These are phyloP conservation scores for Alcedo atthis DNA, from an alignment of 2,797 vertebrate species.

Conservation along the genomic window DNA sequence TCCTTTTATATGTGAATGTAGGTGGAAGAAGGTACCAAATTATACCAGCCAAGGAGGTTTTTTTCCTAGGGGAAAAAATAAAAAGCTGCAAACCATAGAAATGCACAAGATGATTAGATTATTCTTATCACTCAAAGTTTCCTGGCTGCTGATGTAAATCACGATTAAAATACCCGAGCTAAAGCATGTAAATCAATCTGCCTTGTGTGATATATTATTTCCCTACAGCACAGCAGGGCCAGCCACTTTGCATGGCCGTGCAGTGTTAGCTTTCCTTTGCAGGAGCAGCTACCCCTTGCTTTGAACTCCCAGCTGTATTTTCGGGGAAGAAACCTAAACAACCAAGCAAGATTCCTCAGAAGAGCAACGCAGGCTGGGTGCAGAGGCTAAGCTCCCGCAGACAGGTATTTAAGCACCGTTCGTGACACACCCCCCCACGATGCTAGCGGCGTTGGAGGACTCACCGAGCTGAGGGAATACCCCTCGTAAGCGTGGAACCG, in stretches of 20 bases:
- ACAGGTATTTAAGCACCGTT: background rate
- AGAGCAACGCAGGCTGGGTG: background rate
- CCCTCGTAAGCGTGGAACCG: conserved; percentile 88
- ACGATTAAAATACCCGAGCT: background rate
- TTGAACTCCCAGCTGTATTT: background rate
- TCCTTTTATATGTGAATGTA: background rate
- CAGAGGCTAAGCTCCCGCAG: background rate
- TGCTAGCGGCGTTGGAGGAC: background rate
- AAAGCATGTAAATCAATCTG: background rate
- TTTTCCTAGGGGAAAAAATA: background rate
- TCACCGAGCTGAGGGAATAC: conserved; percentile 79
- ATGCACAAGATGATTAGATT: background rate
- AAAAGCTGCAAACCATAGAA: background rate
- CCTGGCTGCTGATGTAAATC: background rate
- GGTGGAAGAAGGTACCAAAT: background rate
- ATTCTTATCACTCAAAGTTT: background rate
- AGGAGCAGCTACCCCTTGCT: background rate
- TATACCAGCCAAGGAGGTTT: background rate
- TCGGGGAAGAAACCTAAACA: background rate
- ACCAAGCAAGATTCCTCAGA: background rate
- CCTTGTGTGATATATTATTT: background rate
- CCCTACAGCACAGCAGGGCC: background rate
- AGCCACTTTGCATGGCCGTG: background rate
- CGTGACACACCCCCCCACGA: background rate
- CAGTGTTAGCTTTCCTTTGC: background rate